phyloP scores from a whole-genome alignment of 2,113 vertebrate genomes.

The Eira barbara region DNA sequence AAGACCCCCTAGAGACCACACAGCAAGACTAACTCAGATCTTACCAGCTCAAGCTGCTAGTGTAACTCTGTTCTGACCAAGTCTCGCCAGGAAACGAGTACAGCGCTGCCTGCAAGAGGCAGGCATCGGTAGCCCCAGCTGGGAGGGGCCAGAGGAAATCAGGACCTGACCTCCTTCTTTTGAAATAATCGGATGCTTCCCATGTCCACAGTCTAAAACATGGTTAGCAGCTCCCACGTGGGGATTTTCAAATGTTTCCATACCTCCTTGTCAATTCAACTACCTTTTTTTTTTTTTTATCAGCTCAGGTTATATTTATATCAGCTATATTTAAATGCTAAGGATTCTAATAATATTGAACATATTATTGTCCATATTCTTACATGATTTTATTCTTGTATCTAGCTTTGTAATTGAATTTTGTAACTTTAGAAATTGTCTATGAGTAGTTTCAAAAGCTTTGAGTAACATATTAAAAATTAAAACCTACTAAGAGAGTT shows the following conservation, averaged over 20 bases:
- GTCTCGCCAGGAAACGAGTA: not conserved
- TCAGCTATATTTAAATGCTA: not conserved
- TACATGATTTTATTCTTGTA: not conserved
- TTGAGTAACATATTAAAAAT: slow-evolving; percentile 18
- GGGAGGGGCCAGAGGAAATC: not conserved
- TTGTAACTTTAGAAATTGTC: slow-evolving; percentile 22
- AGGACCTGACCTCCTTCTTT: not conserved
- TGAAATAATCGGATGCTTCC: not conserved
- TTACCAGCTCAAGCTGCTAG: not conserved
- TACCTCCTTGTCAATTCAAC: rapidly evolving
- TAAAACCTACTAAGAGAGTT: not conserved
- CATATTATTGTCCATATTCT: not conserved
- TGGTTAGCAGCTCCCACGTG: not conserved
- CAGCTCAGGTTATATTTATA: not conserved
- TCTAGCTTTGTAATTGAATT: not conserved
- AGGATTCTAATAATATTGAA: not conserved
- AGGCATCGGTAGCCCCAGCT: not conserved
- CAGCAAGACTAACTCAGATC: not conserved
- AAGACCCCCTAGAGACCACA: not conserved
- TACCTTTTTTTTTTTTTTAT: not conserved
- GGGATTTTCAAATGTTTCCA: not conserved
- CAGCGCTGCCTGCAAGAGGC: rapidly evolving
- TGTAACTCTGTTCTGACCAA: not conserved
- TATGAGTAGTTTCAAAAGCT: not conserved
- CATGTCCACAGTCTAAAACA: rapidly evolving